A percentile compares a stretch with the other conserved stretches of the same genome.
Conservation (phyloP, 2,797 vertebrate genomes). For the Numenius phaeopus region DNA sequence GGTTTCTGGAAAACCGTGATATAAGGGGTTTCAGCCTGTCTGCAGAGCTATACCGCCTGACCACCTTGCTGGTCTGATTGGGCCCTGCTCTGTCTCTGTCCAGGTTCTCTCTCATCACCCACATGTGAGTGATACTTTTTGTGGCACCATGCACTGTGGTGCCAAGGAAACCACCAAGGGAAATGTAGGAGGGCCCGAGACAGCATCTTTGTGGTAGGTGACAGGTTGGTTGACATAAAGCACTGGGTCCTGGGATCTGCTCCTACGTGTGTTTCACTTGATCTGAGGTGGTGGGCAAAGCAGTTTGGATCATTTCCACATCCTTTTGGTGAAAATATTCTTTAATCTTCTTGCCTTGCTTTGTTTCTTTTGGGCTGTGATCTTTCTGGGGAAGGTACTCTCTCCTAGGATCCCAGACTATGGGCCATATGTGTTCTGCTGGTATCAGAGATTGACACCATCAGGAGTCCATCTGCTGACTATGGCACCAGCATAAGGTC, state of each 20-base stretch:
- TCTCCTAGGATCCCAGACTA: not conserved
- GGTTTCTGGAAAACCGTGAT: not conserved
- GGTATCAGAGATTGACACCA: not conserved
- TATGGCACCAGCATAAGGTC: no score
- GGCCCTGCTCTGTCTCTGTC: not conserved
- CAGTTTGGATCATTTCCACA: not conserved
- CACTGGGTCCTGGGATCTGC: not conserved
- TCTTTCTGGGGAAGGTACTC: not conserved
- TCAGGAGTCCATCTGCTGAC: not conserved
- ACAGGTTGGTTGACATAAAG: not conserved
- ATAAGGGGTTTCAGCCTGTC: not conserved
- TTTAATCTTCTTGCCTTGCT: not conserved
- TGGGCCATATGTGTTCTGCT: not conserved
- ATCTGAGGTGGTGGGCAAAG: no score
- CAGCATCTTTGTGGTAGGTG: not conserved
- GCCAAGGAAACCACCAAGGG: not conserved
- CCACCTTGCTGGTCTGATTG: accelerated
- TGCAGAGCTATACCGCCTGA: not conserved
- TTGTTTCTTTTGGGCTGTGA: not conserved
- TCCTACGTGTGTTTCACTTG: not conserved
- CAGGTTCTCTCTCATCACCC: no score
- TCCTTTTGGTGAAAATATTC: not conserved
- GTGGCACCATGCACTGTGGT: not conserved
- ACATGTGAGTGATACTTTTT: not conserved
- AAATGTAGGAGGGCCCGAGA: no score